These are phyloP conservation scores for Channa maculata DNA, from an alignment of 2,113 vertebrate species.

Conservation along the genomic window DNA sequence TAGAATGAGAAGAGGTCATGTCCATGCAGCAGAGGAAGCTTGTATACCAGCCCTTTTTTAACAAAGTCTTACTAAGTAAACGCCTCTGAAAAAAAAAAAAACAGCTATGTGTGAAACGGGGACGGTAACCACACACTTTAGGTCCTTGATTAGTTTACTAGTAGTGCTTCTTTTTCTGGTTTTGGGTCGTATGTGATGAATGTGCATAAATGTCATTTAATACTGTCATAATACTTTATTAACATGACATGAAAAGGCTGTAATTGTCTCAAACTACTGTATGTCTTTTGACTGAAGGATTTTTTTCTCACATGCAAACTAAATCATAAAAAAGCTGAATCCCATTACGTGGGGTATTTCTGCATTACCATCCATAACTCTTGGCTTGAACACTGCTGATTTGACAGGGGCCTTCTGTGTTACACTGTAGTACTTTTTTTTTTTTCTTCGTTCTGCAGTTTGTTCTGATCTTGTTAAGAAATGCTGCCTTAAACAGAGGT, in stretches of 20 bases:
- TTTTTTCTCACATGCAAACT: too few species aligned
- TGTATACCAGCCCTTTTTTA: conserved; percentile 21
- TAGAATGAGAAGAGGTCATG: conserved; percentile 12
- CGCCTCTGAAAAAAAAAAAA: conserved; percentile 4
- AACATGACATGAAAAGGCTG: conserved; percentile 24
- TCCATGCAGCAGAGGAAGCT: conserved; percentile 22
- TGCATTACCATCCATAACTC: conserved; percentile 13
- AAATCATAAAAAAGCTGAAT: conserved; percentile 9
- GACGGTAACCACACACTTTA: conserved; percentile 18
- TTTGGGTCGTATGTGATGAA: background rate
- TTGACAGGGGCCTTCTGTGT: conserved; percentile 22
- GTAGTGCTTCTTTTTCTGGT: too few species aligned
- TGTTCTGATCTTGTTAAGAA: conserved; percentile 49
- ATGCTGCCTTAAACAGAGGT: conserved; percentile 43
- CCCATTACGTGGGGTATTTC: conserved; percentile 1
- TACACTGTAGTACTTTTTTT: conserved; percentile 3
- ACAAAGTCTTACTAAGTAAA: conserved; percentile 61
- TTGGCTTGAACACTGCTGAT: conserved; percentile 30
- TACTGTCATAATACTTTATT: conserved; percentile 21
- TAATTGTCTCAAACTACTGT: too few species aligned
- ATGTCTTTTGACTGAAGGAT: too few species aligned
- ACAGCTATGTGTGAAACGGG: conserved; percentile 23
- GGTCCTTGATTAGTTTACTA: conserved; percentile 45
- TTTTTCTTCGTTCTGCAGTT: conserved; percentile 14
- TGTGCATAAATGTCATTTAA: conserved; percentile 31